These are phyloP conservation scores for Bombus picipes DNA, from an alignment of 1,140 invertebrate species.

Conservation along the genomic window DNA sequence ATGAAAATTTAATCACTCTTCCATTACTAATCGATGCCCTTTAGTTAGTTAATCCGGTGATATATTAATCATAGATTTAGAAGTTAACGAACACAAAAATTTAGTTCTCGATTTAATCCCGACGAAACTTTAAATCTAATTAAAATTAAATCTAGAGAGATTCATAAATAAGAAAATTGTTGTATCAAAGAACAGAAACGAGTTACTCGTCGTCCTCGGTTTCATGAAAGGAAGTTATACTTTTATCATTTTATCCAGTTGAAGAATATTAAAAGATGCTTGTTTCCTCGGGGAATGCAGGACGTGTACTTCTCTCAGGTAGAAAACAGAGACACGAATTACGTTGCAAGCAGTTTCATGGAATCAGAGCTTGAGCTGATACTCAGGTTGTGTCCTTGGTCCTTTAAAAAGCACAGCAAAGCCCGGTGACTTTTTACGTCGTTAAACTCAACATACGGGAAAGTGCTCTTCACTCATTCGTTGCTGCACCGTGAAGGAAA, in stretches of 20 bases:
- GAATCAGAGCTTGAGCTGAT: not conserved
- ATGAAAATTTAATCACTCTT: no score
- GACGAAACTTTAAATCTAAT: not conserved
- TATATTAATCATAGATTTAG: no score
- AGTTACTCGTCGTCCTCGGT: not conserved
- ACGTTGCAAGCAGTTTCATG: not conserved
- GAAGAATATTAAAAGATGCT: not conserved
- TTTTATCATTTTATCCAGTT: not conserved
- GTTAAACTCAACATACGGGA: constrained; percentile 65
- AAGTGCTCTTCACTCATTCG: constrained; percentile 61
- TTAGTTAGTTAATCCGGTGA: no score
- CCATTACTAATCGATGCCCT: no score
- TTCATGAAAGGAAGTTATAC: not conserved
- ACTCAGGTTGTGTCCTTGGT: constrained; percentile 16
- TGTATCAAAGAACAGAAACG: no score
- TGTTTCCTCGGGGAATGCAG: not conserved
- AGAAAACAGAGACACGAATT: not conserved
- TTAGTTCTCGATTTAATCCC: not conserved
- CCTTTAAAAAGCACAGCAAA: constrained; percentile 28
- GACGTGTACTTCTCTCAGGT: no score
- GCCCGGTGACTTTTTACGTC: constrained; percentile 47
- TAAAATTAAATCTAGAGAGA: not conserved
- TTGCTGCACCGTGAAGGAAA: constrained; percentile 19
- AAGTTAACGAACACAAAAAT: no score
- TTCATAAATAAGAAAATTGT: not conserved